Evolutionary conservation across 2,113 vertebrate species (phyloP).

Genomic region (Ochotona curzoniae): DNA sequence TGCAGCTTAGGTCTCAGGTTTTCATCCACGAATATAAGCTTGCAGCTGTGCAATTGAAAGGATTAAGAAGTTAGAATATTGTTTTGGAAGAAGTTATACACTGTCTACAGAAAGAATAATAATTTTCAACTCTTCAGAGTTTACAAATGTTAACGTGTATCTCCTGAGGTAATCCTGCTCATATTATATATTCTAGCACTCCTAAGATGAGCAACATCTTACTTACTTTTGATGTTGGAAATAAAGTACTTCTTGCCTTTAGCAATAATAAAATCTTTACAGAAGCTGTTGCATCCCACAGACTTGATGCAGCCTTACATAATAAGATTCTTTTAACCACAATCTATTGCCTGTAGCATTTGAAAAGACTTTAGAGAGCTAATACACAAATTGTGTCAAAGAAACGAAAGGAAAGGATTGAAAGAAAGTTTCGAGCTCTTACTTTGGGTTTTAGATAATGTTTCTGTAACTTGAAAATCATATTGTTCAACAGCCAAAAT

Average conservation of each 20-base stretch:
- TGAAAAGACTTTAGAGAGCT: constrained; percentile 55
- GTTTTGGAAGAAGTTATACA: constrained; percentile 58
- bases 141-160: constrained; percentile 66
- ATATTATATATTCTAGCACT: constrained; percentile 63
- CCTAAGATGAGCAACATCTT: constrained; percentile 66
- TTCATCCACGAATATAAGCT: constrained; percentile 43
- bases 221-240: constrained; percentile 76
- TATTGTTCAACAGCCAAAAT: neutral
- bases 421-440: neutral
- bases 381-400: constrained; percentile 60
- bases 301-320: constrained; percentile 60
- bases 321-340: constrained; percentile 62
- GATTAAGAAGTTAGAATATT: constrained; percentile 65
- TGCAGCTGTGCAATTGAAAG: constrained; percentile 36
- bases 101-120: constrained; percentile 52
- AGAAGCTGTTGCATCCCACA: constrained; percentile 59
- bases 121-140: constrained; percentile 62
- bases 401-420: neutral
- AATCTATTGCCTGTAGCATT: constrained; percentile 53
- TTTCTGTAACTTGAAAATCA: constrained; percentile 35
- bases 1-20: neutral
- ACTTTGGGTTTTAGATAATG: neutral
- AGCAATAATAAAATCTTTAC: constrained; percentile 77
- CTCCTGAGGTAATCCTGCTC: constrained; percentile 70
- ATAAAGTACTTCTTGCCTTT: constrained; percentile 77